Conservation (phyloP, 2,113 vertebrate species). For the Peromyscus polionotus region DNA sequence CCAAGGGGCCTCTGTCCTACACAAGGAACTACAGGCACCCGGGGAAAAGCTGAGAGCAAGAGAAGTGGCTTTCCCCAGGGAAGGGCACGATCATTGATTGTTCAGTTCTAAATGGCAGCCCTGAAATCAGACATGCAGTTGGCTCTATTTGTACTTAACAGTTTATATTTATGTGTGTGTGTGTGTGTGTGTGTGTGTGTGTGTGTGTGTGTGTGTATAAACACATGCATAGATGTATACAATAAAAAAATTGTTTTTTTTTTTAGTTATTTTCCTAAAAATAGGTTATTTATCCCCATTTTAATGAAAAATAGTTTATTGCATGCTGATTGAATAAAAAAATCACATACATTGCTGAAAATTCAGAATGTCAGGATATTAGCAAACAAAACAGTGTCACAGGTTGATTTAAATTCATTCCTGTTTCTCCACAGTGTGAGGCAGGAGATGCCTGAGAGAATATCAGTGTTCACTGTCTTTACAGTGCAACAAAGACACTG, state of each 20-base stretch:
- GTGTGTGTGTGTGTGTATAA: no score
- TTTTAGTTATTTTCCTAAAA: no score
- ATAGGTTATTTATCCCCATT: background rate
- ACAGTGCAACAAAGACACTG: background rate
- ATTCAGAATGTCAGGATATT: background rate
- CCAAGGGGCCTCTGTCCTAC: background rate
- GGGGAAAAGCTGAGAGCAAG: background rate
- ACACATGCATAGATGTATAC: background rate
- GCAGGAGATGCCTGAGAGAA: background rate
- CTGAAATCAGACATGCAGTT: no score
- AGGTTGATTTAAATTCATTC: background rate
- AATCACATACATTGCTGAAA: background rate
- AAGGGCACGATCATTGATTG: background rate
- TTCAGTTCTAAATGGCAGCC: background rate
- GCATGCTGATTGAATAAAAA: background rate
- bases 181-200: background rate
- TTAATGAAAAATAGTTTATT: background rate
- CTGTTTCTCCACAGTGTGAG: background rate
- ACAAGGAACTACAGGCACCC: background rate
- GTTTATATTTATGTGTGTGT: background rate
- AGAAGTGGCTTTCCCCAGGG: background rate
- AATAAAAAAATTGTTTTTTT: background rate
- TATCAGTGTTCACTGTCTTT: background rate
- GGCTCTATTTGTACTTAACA: background rate
- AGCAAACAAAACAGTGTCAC: background rate